These are phyloP conservation scores for Andrena bicolor DNA, from an alignment of 2,888 invertebrate species.

Conservation along the genomic window DNA sequence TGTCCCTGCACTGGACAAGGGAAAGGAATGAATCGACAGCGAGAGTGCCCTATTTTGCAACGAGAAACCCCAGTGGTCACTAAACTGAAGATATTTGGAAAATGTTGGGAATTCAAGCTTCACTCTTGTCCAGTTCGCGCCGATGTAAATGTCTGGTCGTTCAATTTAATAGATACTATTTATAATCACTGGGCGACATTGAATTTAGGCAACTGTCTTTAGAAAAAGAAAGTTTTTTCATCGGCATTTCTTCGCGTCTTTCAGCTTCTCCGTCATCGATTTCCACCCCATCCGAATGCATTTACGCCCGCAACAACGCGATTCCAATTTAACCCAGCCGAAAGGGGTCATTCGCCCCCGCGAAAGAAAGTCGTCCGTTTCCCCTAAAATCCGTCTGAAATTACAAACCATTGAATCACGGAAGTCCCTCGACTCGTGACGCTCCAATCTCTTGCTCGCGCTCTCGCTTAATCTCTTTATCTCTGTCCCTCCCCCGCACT, in stretches of 20 bases:
- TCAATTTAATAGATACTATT: too few species aligned
- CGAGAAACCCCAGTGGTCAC: not conserved
- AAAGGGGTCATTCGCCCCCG: conserved; percentile 12
- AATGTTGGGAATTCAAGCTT: not conserved
- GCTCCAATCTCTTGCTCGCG: conserved; percentile 22
- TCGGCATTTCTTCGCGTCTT: too few species aligned
- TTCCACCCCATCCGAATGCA: not conserved
- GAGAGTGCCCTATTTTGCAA: not conserved
- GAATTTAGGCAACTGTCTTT: not conserved
- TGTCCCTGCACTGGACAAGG: not conserved
- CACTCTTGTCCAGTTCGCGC: too few species aligned
- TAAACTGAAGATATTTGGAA: not conserved
- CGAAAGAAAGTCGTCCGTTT: conserved; percentile 30
- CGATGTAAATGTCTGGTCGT: too few species aligned
- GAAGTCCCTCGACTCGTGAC: not conserved
- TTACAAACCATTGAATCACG: conserved; percentile 40
- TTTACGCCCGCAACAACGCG: conserved; percentile 14
- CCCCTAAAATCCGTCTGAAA: conserved; percentile 37
- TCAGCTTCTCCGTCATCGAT: not conserved
- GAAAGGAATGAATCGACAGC: not conserved
- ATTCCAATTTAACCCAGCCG: conserved; percentile 5
- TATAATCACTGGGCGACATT: not conserved
- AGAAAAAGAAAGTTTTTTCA: too few species aligned
- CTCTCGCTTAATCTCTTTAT: conserved; percentile 4
- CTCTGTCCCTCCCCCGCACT: not conserved